These are phyloP conservation scores for Gorsachius magnificus DNA, from an alignment of 2,797 vertebrate genomes.

Conservation along the genomic window DNA sequence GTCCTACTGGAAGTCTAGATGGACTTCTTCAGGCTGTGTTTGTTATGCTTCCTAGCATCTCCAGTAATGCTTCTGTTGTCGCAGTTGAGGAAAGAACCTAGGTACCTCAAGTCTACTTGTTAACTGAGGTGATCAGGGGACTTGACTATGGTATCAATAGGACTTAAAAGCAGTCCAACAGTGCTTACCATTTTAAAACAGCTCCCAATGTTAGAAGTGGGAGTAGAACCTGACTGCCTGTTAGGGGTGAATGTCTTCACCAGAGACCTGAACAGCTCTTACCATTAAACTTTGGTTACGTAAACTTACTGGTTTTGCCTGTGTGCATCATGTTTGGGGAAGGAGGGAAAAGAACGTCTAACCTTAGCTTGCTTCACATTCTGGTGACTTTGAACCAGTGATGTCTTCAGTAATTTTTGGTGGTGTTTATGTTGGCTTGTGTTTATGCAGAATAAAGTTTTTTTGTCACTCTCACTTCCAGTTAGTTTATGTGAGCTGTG, in stretches of 20 bases:
- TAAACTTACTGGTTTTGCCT: background rate
- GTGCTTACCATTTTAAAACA: background rate
- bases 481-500: constrained; percentile 76
- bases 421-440: constrained; percentile 76
- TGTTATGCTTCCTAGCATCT: background rate
- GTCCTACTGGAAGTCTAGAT: background rate
- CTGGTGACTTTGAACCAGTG: constrained; percentile 45
- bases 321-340: background rate
- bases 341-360: constrained; percentile 25
- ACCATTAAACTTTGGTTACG: background rate
- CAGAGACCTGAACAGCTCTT: background rate
- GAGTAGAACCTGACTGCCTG: background rate
- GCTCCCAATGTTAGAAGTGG: background rate
- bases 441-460: constrained; percentile 65
- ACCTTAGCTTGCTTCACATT: constrained; percentile 58
- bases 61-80: background rate
- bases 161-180: background rate
- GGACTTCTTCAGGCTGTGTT: background rate
- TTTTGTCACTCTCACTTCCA: constrained; percentile 76
- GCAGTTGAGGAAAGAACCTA: background rate
- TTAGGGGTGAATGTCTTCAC: background rate
- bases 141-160: background rate
- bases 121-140: background rate
- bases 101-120: accelerated
- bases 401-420: constrained; percentile 49